A percentile compares a stretch with the other conserved stretches of the same genome.
Conservation (phyloP, 2,113 vertebrate species). For the Thalassarche chlororhynchos region DNA sequence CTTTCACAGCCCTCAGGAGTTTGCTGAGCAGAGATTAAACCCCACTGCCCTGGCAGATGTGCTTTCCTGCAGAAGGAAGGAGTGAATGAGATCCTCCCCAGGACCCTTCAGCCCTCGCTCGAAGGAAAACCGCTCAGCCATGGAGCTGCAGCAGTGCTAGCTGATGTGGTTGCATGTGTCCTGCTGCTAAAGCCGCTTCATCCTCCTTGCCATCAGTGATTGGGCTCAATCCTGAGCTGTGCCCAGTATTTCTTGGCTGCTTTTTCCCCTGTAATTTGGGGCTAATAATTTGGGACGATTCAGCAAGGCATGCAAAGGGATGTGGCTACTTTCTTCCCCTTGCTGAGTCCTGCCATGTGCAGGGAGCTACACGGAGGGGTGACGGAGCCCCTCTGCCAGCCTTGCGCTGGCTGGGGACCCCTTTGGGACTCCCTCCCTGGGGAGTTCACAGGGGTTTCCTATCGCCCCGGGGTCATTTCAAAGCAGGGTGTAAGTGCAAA, state of each 20-base stretch:
- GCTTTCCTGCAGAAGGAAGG: not conserved
- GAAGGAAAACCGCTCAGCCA: not conserved
- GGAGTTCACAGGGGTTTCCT: not conserved
- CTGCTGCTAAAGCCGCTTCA: not conserved
- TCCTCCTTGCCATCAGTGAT: not conserved
- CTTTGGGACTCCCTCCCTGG: not conserved
- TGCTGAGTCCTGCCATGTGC: not conserved
- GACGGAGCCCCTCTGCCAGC: not conserved
- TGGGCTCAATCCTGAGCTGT: not conserved
- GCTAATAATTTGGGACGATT: not conserved
- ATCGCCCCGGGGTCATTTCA: fast-evolving
- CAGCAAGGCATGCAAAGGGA: not conserved
- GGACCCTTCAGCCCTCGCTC: not conserved
- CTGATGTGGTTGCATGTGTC: not conserved
- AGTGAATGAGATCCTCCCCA: too few relatives aligned
- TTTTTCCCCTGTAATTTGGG: not conserved
- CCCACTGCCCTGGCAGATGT: not conserved
- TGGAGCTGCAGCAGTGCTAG: not conserved
- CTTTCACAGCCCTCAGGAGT: not conserved
- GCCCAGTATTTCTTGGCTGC: not conserved
- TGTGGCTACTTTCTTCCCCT: not conserved
- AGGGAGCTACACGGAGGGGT: not conserved
- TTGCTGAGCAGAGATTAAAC: not conserved
- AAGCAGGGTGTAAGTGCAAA: not conserved
- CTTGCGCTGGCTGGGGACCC: not conserved